These are phyloP conservation scores for Heliconius melpomene DNA, from an alignment of 1,140 invertebrate species.

Conservation along the genomic window DNA sequence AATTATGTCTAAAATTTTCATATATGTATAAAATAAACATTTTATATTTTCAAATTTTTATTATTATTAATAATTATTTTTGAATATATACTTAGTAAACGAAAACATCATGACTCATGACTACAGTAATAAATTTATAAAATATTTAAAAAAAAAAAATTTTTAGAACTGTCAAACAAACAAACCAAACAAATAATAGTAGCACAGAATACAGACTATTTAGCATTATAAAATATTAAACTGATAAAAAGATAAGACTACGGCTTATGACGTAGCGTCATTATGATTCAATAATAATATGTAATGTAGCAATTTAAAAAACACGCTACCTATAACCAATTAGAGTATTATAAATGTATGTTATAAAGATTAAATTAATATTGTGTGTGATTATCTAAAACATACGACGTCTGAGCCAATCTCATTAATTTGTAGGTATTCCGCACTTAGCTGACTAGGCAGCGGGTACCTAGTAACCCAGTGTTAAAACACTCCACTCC, in stretches of 20 bases:
- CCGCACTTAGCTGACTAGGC: not conserved
- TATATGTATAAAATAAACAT: too few species aligned
- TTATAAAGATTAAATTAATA: not conserved
- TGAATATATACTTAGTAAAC: too few species aligned
- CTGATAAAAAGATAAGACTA: not conserved
- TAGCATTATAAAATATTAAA: not conserved
- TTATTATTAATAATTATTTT: too few species aligned
- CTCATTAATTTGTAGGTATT: not conserved
- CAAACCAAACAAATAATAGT: not conserved
- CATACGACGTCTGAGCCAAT: not conserved
- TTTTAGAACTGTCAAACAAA: too few species aligned
- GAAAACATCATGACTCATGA: too few species aligned
- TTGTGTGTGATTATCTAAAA: not conserved
- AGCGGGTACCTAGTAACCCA: too few species aligned
- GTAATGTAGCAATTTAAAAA: not conserved
- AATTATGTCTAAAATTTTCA: too few species aligned
- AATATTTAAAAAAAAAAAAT: too few species aligned
- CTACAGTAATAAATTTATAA: too few species aligned
- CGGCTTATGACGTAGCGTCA: not conserved
- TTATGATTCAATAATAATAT: not conserved
- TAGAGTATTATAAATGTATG: not conserved
- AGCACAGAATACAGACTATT: not conserved
- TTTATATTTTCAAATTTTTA: too few species aligned
- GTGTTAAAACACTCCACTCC: too few species aligned
- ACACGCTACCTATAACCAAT: slow-evolving; percentile 3